Evolutionary conservation across 2,113 vertebrate genomes (phyloP).

Genomic region (Pipra filicauda): DNA sequence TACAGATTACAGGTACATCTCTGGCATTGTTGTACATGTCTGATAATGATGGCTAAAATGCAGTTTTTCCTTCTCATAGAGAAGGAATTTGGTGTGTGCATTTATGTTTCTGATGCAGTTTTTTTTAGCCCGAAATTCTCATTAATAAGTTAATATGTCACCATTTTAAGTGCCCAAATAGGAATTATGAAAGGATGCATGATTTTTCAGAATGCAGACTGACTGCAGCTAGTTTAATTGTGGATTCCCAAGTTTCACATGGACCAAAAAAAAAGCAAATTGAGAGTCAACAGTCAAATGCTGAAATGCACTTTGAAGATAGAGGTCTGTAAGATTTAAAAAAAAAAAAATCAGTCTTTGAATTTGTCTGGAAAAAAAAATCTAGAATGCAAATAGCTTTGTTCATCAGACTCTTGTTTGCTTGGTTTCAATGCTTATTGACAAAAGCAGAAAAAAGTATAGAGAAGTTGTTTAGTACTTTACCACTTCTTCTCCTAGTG

Average conservation of each 20-base stretch:
- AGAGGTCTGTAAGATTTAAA: background rate
- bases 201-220: background rate
- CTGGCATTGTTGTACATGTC: background rate
- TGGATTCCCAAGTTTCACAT: background rate
- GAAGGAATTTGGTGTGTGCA: background rate
- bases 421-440: background rate
- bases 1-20: background rate
- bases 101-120: background rate
- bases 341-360: background rate
- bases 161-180: background rate
- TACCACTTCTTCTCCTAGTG: background rate
- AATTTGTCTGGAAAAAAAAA: background rate
- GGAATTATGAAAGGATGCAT: background rate
- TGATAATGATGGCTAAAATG: background rate
- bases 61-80: background rate
- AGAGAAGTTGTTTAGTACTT: background rate
- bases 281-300: background rate
- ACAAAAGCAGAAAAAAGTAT: background rate
- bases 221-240: background rate
- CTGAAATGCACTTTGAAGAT: background rate
- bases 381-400: background rate
- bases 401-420: background rate
- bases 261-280: background rate
- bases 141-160: background rate
- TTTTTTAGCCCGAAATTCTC: background rate